Evolutionary conservation across 2,113 vertebrate genomes (phyloP).

Genomic region (Ceyx melanurus): DNA sequence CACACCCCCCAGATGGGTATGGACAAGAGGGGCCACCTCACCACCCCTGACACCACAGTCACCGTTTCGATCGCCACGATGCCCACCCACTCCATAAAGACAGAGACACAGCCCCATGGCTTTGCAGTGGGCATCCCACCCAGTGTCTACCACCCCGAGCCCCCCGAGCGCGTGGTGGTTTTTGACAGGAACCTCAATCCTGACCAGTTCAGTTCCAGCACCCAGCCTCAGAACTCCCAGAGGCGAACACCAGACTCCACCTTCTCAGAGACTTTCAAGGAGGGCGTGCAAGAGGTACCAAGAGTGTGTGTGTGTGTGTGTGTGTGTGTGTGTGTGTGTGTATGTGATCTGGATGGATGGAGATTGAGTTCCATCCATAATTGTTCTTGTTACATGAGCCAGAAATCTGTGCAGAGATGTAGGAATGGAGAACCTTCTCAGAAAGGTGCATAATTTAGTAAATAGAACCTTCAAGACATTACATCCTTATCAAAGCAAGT

Average conservation of each 20-base stretch:
- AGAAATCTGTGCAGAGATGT: constrained; percentile 56
- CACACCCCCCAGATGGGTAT: constrained; percentile 80
- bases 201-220: constrained; percentile 85
- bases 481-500: constrained; percentile 45
- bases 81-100: constrained; percentile 92
- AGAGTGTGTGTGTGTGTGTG: neutral
- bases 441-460: constrained; percentile 50
- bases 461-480: constrained; percentile 53
- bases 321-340: neutral
- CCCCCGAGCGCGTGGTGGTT: constrained; percentile 78
- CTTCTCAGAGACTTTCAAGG: constrained; percentile 94
- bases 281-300: constrained; percentile 89
- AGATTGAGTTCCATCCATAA: constrained; percentile 25
- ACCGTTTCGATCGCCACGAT: constrained; percentile 90
- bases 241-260: constrained; percentile 93
- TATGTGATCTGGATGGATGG: neutral
- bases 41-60: constrained; percentile 91
- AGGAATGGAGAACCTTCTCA: constrained; percentile 54
- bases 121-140: constrained; percentile 87
- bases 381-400: constrained; percentile 25
- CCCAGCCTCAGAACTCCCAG: constrained; percentile 82
- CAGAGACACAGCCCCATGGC: constrained; percentile 83
- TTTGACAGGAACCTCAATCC: constrained; percentile 85
- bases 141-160: constrained; percentile 80
- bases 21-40: constrained; percentile 89